Evolutionary conservation across 1,140 invertebrate species (phyloP).

Genomic region (Drosophila athabasca): DNA sequence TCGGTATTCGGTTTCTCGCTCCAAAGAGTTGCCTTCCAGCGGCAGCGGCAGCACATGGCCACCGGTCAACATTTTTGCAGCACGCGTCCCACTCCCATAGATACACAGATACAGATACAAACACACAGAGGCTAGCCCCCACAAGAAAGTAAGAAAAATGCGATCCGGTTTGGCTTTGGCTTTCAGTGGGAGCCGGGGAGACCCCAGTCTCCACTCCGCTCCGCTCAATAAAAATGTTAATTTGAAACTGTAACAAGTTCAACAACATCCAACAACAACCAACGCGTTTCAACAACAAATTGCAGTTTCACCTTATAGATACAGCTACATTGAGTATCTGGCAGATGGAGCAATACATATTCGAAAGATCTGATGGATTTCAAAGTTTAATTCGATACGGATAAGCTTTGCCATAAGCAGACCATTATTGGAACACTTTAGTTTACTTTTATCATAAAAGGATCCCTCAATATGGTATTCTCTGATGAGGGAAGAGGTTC

Average conservation of each 20-base stretch:
- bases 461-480: too few relatives aligned
- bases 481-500: too few relatives aligned
- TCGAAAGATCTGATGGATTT: too few relatives aligned
- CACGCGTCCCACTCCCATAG: slow-evolving; percentile 44
- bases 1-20: slow-evolving; percentile 27
- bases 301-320: slow-evolving; percentile 31
- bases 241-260: slow-evolving; percentile 70
- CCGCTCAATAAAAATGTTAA: slow-evolving; percentile 64
- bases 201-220: slow-evolving; percentile 34
- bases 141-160: slow-evolving; percentile 3
- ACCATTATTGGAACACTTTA: too few relatives aligned
- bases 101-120: slow-evolving; percentile 22
- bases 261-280: slow-evolving; percentile 32
- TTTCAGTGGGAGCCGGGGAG: not conserved
- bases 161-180: too few relatives aligned
- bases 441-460: too few relatives aligned
- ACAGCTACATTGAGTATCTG: too few relatives aligned
- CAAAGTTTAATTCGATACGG: too few relatives aligned
- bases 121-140: slow-evolving; percentile 4
- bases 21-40: too few relatives aligned
- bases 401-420: too few relatives aligned
- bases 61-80: slow-evolving; percentile 67
- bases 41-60: slow-evolving; percentile 55
- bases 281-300: slow-evolving; percentile 23
- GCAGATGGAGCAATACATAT: not conserved